These are phyloP conservation scores for Drosophila yooni DNA, from an alignment of 2,888 invertebrate species.

Conservation along the genomic window DNA sequence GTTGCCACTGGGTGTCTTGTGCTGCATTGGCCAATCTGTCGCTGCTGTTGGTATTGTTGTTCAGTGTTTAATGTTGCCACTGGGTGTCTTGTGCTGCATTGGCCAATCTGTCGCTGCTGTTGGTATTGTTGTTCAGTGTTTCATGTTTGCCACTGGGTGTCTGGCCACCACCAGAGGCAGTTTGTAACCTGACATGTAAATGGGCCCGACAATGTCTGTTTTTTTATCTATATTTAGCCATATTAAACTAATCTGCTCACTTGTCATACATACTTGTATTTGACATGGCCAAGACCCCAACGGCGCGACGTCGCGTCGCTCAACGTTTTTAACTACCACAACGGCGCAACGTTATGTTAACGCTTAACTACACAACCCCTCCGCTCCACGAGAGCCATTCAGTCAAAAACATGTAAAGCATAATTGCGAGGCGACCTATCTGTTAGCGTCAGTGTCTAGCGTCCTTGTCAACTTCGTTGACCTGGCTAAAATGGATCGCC, in stretches of 20 bases:
- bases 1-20: slow-evolving; percentile 22
- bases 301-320: slow-evolving; percentile 24
- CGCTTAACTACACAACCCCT: slow-evolving; percentile 9
- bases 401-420: slow-evolving; percentile 19
- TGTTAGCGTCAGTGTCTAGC: slow-evolving; percentile 7
- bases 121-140: slow-evolving; percentile 12
- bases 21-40: slow-evolving; percentile 27
- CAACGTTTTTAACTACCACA: slow-evolving; percentile 27
- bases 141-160: slow-evolving; percentile 23
- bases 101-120: slow-evolving; percentile 25
- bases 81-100: slow-evolving; percentile 22
- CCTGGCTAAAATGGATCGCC: slow-evolving; percentile 29
- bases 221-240: slow-evolving; percentile 21
- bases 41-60: slow-evolving; percentile 12
- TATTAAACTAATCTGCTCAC: slow-evolving; percentile 32
- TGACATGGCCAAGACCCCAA: slow-evolving; percentile 60
- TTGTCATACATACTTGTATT: slow-evolving; percentile 30
- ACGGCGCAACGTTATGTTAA: slow-evolving; percentile 32
- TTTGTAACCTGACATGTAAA: slow-evolving; percentile 37
- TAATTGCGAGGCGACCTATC: slow-evolving; percentile 27
- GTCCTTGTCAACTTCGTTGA: slow-evolving; percentile 32
- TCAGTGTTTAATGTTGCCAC: slow-evolving; percentile 11
- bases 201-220: slow-evolving; percentile 14
- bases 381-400: background rate
- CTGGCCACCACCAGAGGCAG: slow-evolving; percentile 17